Conservation (phyloP, 30 jellyfish, hydroid and myxozoan genomes). For the Pseudorhiza aurosa region DNA sequence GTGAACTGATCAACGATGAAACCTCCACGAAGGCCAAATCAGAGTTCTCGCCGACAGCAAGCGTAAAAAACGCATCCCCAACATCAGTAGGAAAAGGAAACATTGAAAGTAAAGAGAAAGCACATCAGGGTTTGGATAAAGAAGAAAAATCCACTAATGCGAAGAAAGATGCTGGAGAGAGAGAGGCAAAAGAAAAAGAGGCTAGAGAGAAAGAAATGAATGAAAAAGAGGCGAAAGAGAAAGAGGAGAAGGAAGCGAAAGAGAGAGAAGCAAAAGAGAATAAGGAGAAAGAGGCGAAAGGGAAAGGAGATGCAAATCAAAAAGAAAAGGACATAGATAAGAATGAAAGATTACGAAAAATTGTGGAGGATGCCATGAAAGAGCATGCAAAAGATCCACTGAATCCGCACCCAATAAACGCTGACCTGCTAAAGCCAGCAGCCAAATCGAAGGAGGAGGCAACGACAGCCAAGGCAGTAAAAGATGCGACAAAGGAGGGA, state of each 20-base stretch:
- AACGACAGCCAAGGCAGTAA: conserved; percentile 7
- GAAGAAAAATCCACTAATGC: too few species aligned
- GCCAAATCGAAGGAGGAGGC: conserved; percentile 33
- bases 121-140: conserved; percentile 10
- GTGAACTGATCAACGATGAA: conserved; percentile 39
- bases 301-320: neutral
- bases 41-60: conserved; percentile 2
- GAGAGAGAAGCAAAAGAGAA: conserved; percentile 19
- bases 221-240: neutral
- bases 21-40: neutral
- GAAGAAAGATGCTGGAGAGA: neutral
- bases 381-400: conserved; percentile 83
- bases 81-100: neutral
- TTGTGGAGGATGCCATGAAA: conserved; percentile 91
- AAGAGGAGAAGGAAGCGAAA: neutral
- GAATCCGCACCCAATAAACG: conserved; percentile 58
- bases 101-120: neutral
- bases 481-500: neutral
- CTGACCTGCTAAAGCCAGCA: conserved; percentile 50
- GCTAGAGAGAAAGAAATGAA: neutral
- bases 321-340: conserved; percentile 21
- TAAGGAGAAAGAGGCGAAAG: neutral
- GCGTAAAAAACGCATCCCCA: neutral
- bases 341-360: conserved; percentile 57
- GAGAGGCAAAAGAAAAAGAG: neutral